Base-by-base conservation (phyloP, 2,113 vertebrate genomes). In the Aix galericulata region DNA sequence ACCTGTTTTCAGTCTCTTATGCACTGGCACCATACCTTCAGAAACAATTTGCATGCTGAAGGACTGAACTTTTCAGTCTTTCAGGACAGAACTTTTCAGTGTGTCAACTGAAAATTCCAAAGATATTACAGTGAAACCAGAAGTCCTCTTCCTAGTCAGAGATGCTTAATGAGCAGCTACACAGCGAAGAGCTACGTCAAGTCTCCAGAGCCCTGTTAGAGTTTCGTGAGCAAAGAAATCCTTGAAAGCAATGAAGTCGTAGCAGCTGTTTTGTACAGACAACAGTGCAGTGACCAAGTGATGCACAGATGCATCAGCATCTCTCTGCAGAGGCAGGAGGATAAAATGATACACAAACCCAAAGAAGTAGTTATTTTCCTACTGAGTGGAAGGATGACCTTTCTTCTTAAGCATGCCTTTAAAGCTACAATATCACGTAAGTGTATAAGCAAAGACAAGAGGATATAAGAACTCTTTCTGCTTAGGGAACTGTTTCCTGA, bases 261-360 rank as follows among this genome's bases (percentile, higher is more conserved):
- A 81, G 68, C 80, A 92, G 86, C 80, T 93, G 92, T n/a, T 64
- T 46, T 91, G 59, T 8, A 62, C 50, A 87, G 66, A 75, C 52
- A 92, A 52, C 64, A 93, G 17, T 3, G 50, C 8, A 80, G 77
- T 59, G 32, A 86, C 73, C 36, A 68, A 91, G 76, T 52, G 73
- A 84, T 88, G 83, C 86, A 71, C 76, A 88, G 86, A 93, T 62
- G 86, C 48, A 87, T 91, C 94, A 95, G 95, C 84, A 92, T n/a
- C n/a, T 84, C 89, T 82, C 66, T 62, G 81, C 58, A 22, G 26
- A 68, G 66, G 58, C 82, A 94, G 15, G 22, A 13, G 13, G 76
- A 68, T 56, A 77, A 89, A 71, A 79, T 82, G 92, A 93, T 20
- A 52, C 44, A 64, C 29, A 86, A 44, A 48, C 26, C 32, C 32